phyloP scores from a whole-genome alignment of 2,113 vertebrate genomes.

The Puma concolor region DNA sequence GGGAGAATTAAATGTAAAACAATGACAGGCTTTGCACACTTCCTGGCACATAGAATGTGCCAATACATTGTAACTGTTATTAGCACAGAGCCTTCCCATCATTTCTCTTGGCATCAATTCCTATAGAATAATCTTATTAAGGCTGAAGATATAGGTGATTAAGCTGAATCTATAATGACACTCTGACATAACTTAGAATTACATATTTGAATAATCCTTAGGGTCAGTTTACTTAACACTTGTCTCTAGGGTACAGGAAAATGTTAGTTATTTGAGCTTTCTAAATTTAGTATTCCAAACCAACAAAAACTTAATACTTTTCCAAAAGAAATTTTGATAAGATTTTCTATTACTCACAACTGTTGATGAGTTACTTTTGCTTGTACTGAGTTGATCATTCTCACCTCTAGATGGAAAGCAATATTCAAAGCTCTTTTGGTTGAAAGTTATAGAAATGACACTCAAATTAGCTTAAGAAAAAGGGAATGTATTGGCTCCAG shows the following conservation, averaged over 20 bases:
- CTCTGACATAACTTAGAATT: constrained; percentile 40
- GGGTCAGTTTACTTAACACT: constrained; percentile 61
- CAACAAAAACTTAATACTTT: constrained; percentile 60
- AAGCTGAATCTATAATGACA: constrained; percentile 39
- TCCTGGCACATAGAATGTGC: neutral
- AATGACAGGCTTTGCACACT: constrained; percentile 33
- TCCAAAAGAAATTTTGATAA: constrained; percentile 48
- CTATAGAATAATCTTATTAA: constrained; percentile 38
- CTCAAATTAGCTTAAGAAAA: constrained; percentile 32
- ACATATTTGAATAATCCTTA: constrained; percentile 54
- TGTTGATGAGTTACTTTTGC: constrained; percentile 24
- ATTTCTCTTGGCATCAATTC: constrained; percentile 46
- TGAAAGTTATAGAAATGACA: constrained; percentile 5
- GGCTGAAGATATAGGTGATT: constrained; percentile 31
- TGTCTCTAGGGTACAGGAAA: constrained; percentile 59
- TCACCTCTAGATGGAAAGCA: neutral
- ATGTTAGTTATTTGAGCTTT: constrained; percentile 64
- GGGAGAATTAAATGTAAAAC: constrained; percentile 10
- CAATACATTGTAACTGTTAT: constrained; percentile 27
- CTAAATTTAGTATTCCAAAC: constrained; percentile 69
- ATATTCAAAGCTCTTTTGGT: constrained; percentile 15
- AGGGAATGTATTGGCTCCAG: neutral
- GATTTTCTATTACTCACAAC: constrained; percentile 48
- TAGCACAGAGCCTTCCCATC: neutral
- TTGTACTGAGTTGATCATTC: neutral